Conservation (phyloP, 2,888 invertebrate species). For the Cryptus viduatorius region DNA sequence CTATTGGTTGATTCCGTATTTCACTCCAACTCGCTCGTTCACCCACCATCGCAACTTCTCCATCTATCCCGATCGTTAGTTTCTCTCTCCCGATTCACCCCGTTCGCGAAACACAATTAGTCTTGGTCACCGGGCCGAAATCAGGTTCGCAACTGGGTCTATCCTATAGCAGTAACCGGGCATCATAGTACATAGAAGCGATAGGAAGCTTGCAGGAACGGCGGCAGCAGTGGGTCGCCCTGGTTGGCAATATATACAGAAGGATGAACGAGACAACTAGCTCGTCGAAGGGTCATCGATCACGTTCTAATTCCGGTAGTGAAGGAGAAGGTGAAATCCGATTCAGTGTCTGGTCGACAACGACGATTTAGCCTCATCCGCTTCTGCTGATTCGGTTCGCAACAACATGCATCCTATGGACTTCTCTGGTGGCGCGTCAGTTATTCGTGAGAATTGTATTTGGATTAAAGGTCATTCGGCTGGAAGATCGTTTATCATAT, state of each 20-base stretch:
- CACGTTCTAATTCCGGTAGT: slow-evolving; percentile 64
- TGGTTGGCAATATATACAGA: slow-evolving; percentile 13
- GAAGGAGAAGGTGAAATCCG: slow-evolving; percentile 52
- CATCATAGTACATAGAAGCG: neutral
- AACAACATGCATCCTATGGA: slow-evolving; percentile 7
- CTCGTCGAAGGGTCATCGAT: slow-evolving; percentile 62
- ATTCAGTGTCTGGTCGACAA: slow-evolving; percentile 35
- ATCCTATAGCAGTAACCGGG: slow-evolving; percentile 49
- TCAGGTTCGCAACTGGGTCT: slow-evolving; percentile 65
- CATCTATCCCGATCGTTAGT: slow-evolving; percentile 61
- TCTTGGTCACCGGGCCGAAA: slow-evolving; percentile 70
- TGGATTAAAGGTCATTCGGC: slow-evolving; percentile 14
- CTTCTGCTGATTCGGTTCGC: slow-evolving; percentile 12
- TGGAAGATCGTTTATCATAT: neutral
- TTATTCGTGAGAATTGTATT: slow-evolving; percentile 12
- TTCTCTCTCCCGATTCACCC: slow-evolving; percentile 39
- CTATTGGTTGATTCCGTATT: neutral
- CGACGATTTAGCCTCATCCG: slow-evolving; percentile 36
- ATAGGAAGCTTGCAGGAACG: slow-evolving; percentile 39
- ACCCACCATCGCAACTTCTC: slow-evolving; percentile 40
- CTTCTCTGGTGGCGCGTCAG: neutral
- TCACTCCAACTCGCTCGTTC: slow-evolving; percentile 3
- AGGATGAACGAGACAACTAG: slow-evolving; percentile 27
- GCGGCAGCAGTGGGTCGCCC: slow-evolving; percentile 23
- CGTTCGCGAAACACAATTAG: slow-evolving; percentile 69